Evolutionary conservation across 2,113 vertebrate species (phyloP).

Genomic region (Ophthalmolycus amberensis): DNA sequence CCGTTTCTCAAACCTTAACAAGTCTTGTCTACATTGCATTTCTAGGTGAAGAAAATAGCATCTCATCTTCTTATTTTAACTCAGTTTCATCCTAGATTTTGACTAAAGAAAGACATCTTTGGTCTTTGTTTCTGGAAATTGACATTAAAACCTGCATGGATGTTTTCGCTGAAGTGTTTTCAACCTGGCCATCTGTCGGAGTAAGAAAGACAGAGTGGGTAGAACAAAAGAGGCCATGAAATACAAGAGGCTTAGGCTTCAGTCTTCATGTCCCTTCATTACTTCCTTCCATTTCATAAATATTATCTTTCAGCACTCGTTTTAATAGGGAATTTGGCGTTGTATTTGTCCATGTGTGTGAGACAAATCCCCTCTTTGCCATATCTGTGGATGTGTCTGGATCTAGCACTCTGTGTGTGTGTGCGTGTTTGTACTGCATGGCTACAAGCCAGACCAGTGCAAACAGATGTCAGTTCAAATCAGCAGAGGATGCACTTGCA

Average conservation of each 20-base stretch:
- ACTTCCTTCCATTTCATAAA: neutral
- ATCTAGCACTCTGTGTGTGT: constrained; percentile 28
- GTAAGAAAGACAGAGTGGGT: neutral
- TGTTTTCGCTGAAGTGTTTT: neutral
- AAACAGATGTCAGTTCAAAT: constrained; percentile 79
- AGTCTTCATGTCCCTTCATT: constrained; percentile 1
- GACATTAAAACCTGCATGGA: neutral
- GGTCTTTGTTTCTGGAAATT: neutral
- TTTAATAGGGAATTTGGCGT: neutral
- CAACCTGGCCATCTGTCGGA: constrained; percentile 2
- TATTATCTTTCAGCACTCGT: neutral
- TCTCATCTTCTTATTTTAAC: neutral
- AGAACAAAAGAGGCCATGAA: neutral
- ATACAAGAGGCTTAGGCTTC: constrained; percentile 2
- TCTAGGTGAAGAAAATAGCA: neutral
- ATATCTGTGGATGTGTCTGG: constrained; percentile 27
- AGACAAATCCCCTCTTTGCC: neutral
- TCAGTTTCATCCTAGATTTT: neutral
- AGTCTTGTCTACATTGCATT: neutral
- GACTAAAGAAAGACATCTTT: neutral
- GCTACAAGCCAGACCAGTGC: constrained; percentile 62
- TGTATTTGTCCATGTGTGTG: neutral
- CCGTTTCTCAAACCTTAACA: neutral
- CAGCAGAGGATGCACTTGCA: constrained; percentile 61
- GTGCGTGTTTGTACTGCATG: constrained; percentile 28